Evolutionary conservation across 2,113 vertebrate species (phyloP).

Genomic region (Lophius piscatorius): DNA sequence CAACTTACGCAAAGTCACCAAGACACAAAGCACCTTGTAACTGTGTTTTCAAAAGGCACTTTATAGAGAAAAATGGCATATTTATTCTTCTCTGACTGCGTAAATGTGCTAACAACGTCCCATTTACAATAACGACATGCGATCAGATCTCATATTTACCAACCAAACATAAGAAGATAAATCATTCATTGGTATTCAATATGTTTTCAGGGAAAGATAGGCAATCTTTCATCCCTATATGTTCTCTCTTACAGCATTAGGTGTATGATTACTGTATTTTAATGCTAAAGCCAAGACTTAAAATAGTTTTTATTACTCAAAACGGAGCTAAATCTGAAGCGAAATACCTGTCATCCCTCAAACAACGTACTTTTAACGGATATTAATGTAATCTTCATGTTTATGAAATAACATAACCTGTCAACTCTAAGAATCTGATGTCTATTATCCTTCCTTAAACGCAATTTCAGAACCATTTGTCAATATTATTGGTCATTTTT

Average conservation of each 20-base stretch:
- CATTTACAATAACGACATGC: constrained; percentile 1
- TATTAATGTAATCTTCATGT: constrained; percentile 67
- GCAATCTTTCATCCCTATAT: constrained; percentile 14
- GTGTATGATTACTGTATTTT: constrained; percentile 32
- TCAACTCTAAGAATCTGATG: constrained; percentile 68
- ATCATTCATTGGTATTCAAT: constrained; percentile 46
- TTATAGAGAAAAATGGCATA: too few relatives aligned
- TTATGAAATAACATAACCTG: constrained; percentile 65
- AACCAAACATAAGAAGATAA: constrained; percentile 29
- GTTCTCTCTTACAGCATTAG: background rate
- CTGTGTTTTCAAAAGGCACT: too few relatives aligned
- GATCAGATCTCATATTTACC: constrained; percentile 17
- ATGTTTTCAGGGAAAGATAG: constrained; percentile 22
- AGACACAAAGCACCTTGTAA: too few relatives aligned
- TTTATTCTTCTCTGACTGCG: background rate
- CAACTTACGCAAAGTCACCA: too few relatives aligned
- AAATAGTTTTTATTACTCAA: constrained; percentile 49
- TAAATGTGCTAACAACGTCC: too few relatives aligned
- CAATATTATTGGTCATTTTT: constrained; percentile 76
- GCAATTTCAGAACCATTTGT: constrained; percentile 72
- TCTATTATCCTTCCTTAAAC: constrained; percentile 68
- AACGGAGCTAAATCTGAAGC: constrained; percentile 37
- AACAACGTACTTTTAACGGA: constrained; percentile 58
- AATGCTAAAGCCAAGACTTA: constrained; percentile 25
- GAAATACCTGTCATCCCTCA: constrained; percentile 44